These are phyloP conservation scores for Turritopsis rubra DNA, from an alignment of 30 jellyfish, hydroid and myxozoan species.

Conservation along the genomic window DNA sequence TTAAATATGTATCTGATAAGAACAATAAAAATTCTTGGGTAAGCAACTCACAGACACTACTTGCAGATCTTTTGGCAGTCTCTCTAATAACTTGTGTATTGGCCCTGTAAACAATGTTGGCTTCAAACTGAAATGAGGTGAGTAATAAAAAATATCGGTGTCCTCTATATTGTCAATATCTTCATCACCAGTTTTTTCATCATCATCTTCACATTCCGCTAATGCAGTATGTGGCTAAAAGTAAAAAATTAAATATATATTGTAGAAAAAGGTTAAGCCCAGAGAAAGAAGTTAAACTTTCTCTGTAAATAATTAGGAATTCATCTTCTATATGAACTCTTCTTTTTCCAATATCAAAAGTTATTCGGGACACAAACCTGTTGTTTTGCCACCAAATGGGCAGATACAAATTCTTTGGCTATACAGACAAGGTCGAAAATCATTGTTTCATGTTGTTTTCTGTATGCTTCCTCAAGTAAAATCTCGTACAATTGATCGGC, in stretches of 20 bases:
- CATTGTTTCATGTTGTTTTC: constrained; percentile 3
- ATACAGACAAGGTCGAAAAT: not conserved
- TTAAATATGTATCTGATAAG: too few relatives aligned
- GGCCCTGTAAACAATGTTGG: not conserved
- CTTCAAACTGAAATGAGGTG: not conserved
- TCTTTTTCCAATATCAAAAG: not conserved
- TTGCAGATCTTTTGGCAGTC: not conserved
- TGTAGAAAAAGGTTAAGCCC: not conserved
- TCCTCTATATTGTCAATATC: not conserved
- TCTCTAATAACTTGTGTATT: not conserved
- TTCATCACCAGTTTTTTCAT: not conserved
- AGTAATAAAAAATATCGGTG: not conserved
- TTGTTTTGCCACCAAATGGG: not conserved
- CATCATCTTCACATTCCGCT: not conserved
- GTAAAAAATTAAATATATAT: not conserved
- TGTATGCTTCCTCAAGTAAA: not conserved
- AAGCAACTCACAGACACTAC: not conserved
- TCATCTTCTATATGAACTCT: too few relatives aligned
- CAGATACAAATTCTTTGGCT: constrained; percentile 15
- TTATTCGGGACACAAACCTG: not conserved
- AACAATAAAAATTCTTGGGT: too few relatives aligned
- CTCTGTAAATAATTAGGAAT: too few relatives aligned
- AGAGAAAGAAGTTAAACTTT: not conserved
- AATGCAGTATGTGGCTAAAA: not conserved
- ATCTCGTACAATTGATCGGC: constrained; percentile 13